These are phyloP conservation scores for Hyppa rectilinea DNA, from an alignment of 2,888 invertebrate species.

Conservation along the genomic window DNA sequence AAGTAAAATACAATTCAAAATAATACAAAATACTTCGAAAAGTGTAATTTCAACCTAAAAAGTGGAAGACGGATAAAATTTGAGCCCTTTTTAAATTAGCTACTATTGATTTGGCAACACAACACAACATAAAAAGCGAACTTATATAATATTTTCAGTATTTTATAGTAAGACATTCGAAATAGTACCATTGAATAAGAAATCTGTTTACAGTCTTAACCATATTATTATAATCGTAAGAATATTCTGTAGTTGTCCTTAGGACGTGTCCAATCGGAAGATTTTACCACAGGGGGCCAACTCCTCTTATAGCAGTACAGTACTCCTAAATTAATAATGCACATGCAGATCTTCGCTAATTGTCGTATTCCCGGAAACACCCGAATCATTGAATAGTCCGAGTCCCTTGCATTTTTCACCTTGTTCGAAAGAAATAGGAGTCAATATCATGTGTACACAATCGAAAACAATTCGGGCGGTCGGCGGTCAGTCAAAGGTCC, in stretches of 20 bases:
- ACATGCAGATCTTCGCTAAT: no score
- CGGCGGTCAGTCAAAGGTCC: no score
- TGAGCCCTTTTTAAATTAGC: conserved; percentile 62
- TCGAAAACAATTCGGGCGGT: no score
- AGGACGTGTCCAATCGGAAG: conserved; percentile 46
- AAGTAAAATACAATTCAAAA: conserved; percentile 38
- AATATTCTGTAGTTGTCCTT: conserved; percentile 43
- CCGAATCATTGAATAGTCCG: no score
- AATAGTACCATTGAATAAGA: conserved; percentile 48
- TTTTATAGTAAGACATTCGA: conserved; percentile 22
- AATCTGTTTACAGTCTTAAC: conserved; percentile 52
- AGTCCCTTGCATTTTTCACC: no score
- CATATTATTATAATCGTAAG: conserved; percentile 31
- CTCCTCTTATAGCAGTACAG: no score
- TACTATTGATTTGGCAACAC: conserved; percentile 28
- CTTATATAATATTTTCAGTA: conserved; percentile 28
- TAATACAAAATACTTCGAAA: conserved; percentile 30
- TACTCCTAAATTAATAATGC: no score
- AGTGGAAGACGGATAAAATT: conserved; percentile 69
- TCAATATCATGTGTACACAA: no score
- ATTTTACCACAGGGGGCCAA: no score
- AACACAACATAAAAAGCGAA: conserved; percentile 38
- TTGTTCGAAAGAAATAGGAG: no score
- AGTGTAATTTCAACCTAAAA: conserved; percentile 59
- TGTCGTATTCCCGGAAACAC: no score